Evolutionary conservation across 2,888 invertebrate species (phyloP), one percentile per base, ranked within the genome.

Genomic region (Drosophila mettleri): DNA sequence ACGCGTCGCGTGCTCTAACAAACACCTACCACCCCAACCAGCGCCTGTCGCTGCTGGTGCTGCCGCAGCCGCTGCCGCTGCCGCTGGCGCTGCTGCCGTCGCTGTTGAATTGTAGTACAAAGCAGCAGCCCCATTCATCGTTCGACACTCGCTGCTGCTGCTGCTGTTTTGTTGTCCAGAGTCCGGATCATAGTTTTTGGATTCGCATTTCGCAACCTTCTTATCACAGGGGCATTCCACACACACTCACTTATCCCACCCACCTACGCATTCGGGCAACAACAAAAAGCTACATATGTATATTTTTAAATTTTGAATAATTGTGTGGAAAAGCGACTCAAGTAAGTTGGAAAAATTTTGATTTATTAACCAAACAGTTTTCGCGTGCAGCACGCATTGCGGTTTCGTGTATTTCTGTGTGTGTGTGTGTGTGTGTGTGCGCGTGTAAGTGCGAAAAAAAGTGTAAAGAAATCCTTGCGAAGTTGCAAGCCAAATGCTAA

Each of bases 401-500:
- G 48, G 18, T 33, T 33, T 46, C 55, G 45, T 67, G 31, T 22
- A 18, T 39, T 20, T 20, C 39, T 59, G 38, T 63, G 62, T 31
- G 16, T 41, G 60, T 53, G 48, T 55, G 51, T 38, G 48, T 49
- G 43, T 55, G 16, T 38, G 24, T 29, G 46, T 54, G 41, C 54
- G 59, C 27, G 24, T 55, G 22, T 55, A 45, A 55, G 54, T 38
- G 48, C 34, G 45, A 46, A 38, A 62, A 80, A 76, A 80, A 76
- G 64, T 64, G 62, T 69, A 65, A 60, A 68, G 67, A 77, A 76
- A 82, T 84, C 80, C 80, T 79, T 83, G 84, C 65, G 80, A 80
- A 83, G 88, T 83, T 83, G 83, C 83, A 83, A 82, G 81, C 79
- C 67, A 69, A 86, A 88, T 86, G 83, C 83, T 83, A 83, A 88